Percentiles rank a stretch among this genome's conserved stretches.
Conservation (phyloP, 2,797 vertebrate genomes). For the Amblyopsis hoosieri region DNA sequence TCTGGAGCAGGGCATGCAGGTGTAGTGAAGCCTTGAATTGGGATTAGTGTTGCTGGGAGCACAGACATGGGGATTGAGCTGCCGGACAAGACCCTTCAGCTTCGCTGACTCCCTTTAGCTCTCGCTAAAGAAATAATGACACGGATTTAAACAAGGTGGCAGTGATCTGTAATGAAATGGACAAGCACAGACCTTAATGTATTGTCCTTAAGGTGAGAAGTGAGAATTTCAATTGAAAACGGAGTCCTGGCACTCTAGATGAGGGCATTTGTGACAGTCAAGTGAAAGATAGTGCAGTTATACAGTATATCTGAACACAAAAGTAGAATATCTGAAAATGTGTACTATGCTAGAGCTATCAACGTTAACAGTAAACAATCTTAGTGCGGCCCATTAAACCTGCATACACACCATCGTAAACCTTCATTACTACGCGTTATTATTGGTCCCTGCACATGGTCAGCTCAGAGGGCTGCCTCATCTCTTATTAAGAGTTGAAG, state of each 20-base stretch:
- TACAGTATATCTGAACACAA: too few relatives aligned
- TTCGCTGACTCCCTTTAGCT: conserved; percentile 4
- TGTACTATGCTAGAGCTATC: conserved; percentile 3
- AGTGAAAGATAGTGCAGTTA: not conserved
- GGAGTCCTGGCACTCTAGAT: not conserved
- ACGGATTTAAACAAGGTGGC: conserved; percentile 22
- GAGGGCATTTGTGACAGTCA: conserved; percentile 15
- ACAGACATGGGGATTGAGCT: conserved; percentile 33
- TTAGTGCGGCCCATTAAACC: conserved; percentile 12
- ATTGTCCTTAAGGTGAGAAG: too few relatives aligned
- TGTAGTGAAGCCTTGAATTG: conserved; percentile 55
- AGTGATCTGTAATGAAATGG: conserved; percentile 22
- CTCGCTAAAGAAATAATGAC: conserved; percentile 51
- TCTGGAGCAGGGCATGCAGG: conserved; percentile 47
- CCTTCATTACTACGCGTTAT: not conserved
- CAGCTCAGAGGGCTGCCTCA: conserved; percentile 33
- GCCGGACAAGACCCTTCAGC: conserved; percentile 41
- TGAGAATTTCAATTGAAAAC: too few relatives aligned
- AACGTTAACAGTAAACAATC: conserved; percentile 14
- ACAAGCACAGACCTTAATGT: not conserved
- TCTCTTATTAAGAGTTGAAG: conserved; percentile 47
- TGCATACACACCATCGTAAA: conserved; percentile 4
- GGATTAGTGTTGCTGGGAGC: conserved; percentile 61
- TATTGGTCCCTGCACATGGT: conserved; percentile 53
- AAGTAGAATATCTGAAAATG: not conserved